Base-by-base conservation (phyloP, 2,888 invertebrate species). In the Acholoe squamosa region DNA sequence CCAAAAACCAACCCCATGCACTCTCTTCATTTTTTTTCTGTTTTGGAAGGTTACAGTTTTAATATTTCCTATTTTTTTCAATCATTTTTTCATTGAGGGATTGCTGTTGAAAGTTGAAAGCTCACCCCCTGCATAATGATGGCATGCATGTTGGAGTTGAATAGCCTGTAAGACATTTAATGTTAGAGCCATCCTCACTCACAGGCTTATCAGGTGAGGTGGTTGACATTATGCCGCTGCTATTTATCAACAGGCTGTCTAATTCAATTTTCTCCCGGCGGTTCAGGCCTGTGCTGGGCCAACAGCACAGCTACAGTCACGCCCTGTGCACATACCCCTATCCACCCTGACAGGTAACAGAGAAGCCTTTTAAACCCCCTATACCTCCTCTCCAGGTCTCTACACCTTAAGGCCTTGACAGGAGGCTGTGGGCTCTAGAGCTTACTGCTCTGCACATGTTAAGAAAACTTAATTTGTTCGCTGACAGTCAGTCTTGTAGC, bases 161-260 rank as follows among this genome's bases (percentile, higher is more conserved):
- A 61, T n/a, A 3, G 61, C 61, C 61, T n/a, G 43, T 19, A 61
- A n/a, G 61, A 19, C 19, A 61, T 61, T 61, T 61, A 61, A 61
- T 61, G 61, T 61, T 43, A 61, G 61, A n/a, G 28, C 31, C 76
- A 61, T 76, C 28, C 76, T 61, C 76, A 76, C 28, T 25, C 28
- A 31, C 16, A 31, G 52, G 25, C 86, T 86, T 86, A 86, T 86
- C 86, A 54, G 52, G 28, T 25, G 28, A 86, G 52, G 86, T 54
- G 56, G n/a, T 34, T 19, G 86, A 56, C 86, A 19, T 43, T 19
- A 12, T 86, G 86, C 80, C 43, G 80, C 33, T 34, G 80, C 22
- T 86, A 86, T 86, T 86, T 86, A 86, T 86, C 86, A 52, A 56
- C 52, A 86, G 14, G 86, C 33, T 86, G 86, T 86, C 86, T 86